Conservation (phyloP, 2,888 invertebrate genomes). For the Platerodrilus igneus region DNA sequence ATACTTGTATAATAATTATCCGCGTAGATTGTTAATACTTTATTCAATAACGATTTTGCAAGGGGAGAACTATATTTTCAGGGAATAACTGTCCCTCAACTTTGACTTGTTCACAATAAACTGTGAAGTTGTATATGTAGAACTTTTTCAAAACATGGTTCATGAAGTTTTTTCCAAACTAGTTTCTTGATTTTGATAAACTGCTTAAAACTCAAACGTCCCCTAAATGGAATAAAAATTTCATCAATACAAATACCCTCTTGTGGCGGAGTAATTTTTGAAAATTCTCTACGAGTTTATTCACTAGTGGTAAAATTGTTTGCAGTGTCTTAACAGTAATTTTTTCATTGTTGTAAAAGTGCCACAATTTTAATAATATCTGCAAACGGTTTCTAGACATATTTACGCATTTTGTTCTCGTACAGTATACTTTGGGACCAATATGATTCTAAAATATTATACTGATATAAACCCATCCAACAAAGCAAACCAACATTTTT, state of each 20-base stretch:
- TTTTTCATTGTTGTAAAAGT: slow-evolving; percentile 4
- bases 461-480: slow-evolving; percentile 12
- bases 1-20: slow-evolving; percentile 39
- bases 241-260: slow-evolving; percentile 1
- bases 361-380: slow-evolving; percentile 3
- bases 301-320: slow-evolving; percentile 2
- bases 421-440: slow-evolving; percentile 10
- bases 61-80: slow-evolving; percentile 11
- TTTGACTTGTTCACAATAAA: slow-evolving; percentile 9
- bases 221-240: neutral
- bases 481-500: slow-evolving; percentile 9
- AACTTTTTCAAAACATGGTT: slow-evolving; percentile 5
- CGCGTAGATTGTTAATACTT: slow-evolving; percentile 32
- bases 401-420: slow-evolving; percentile 1
- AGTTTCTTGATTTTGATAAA: slow-evolving; percentile 1
- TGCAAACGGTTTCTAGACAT: slow-evolving; percentile 12
- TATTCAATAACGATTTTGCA: too few relatives aligned
- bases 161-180: slow-evolving; percentile 3
- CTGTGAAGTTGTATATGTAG: slow-evolving; percentile 7
- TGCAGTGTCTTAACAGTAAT: too few relatives aligned
- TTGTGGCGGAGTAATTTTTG: neutral
- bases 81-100: slow-evolving; percentile 1
- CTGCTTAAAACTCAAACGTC: neutral
- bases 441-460: slow-evolving; percentile 7
- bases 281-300: neutral